Evolutionary conservation across 2,888 invertebrate genomes (phyloP).

Genomic region (Oscheius sp.): DNA sequence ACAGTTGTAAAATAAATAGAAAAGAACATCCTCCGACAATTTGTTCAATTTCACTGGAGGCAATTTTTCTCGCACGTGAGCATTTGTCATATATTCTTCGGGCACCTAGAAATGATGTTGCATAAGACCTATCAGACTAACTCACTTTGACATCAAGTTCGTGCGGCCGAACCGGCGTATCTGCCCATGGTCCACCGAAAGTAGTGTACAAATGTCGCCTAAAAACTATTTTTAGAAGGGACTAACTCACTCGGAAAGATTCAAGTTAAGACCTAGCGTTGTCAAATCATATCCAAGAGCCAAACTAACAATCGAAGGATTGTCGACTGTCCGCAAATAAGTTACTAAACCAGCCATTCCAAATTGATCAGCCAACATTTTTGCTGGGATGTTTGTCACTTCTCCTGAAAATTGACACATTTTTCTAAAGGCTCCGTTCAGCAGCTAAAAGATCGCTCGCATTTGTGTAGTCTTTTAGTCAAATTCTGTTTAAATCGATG

Average conservation of each 20-base stretch:
- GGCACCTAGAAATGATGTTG: slow-evolving; percentile 57
- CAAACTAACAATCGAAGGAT: slow-evolving; percentile 92
- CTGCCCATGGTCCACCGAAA: slow-evolving; percentile 98
- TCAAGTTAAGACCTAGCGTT: slow-evolving; percentile 94
- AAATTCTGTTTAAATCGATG: too few species aligned
- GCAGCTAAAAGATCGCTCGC: too few species aligned
- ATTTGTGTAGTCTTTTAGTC: too few species aligned
- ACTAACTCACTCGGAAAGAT: slow-evolving; percentile 83
- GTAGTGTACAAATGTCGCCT: slow-evolving; percentile 85
- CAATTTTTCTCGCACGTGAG: slow-evolving; percentile 81
- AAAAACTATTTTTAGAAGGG: slow-evolving; percentile 22
- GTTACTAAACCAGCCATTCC: slow-evolving; percentile 98
- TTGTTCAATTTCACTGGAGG: slow-evolving; percentile 79
- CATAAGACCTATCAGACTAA: background rate
- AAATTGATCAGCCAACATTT: slow-evolving; percentile 99
- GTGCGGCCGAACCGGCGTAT: slow-evolving; percentile 95
- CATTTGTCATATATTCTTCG: slow-evolving; percentile 93
- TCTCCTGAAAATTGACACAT: slow-evolving; percentile 77
- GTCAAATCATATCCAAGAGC: slow-evolving; percentile 98
- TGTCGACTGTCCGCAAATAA: slow-evolving; percentile 95
- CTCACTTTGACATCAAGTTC: slow-evolving; percentile 78
- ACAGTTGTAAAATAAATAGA: slow-evolving; percentile 99
- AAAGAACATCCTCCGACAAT: slow-evolving; percentile 86
- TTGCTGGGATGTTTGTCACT: slow-evolving; percentile 96
- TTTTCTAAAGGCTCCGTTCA: too few species aligned